Percentiles rank a stretch among this genome's conserved stretches.
These are phyloP conservation scores for Crotalus horridus DNA, from an alignment of 2,113 vertebrate species.

Conservation along the genomic window DNA sequence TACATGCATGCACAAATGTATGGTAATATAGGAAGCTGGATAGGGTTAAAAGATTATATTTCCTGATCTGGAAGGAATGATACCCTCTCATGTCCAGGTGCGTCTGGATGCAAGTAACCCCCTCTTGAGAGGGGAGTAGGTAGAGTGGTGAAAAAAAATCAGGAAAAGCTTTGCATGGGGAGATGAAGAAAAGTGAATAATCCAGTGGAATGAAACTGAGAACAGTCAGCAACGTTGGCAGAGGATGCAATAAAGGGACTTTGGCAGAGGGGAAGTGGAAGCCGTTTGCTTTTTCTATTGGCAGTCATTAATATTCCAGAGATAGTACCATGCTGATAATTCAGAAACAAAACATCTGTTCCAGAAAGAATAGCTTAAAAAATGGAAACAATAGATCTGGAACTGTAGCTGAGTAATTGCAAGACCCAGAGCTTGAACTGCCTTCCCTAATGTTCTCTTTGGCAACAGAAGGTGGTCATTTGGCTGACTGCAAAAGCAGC, in stretches of 20 bases:
- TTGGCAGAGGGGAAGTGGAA: not conserved
- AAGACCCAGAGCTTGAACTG: constrained; percentile 42
- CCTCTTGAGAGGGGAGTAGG: not conserved
- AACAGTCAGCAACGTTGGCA: not conserved
- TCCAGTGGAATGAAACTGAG: not conserved
- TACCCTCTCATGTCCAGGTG: not conserved
- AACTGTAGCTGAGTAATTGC: constrained; percentile 47
- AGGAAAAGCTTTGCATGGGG: not conserved
- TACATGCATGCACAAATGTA: not conserved
- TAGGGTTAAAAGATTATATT: not conserved
- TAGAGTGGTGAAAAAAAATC: not conserved
- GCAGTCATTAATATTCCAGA: constrained; percentile 15
- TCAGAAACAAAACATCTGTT: constrained; percentile 29
- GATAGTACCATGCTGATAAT: constrained; percentile 1
- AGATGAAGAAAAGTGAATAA: not conserved
- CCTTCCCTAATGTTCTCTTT: constrained; percentile 31
- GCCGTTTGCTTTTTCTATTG: constrained; percentile 3
- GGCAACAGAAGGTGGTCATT: constrained; percentile 40
- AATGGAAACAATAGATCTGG: constrained; percentile 42
- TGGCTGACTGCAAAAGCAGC: constrained; percentile 64
- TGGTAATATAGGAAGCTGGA: not conserved
- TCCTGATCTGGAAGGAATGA: not conserved
- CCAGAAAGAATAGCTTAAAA: constrained; percentile 31
- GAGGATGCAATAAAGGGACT: not conserved
- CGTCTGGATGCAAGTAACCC: not conserved